A percentile compares a stretch with the other conserved stretches of the same genome.
Conservation (phyloP, 2,113 vertebrate genomes). For the Elgaria multicarinata region DNA sequence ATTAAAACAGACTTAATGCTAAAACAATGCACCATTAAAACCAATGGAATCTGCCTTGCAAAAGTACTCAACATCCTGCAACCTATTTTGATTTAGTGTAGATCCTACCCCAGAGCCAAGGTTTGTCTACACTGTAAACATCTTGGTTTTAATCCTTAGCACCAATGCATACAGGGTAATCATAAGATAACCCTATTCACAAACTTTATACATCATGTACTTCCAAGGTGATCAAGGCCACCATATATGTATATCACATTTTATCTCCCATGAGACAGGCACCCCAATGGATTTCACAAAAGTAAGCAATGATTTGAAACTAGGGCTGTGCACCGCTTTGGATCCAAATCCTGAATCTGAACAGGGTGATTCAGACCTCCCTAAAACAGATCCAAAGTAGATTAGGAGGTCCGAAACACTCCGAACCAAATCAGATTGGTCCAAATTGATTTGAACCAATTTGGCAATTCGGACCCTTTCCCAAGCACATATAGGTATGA, state of each 20-base stretch:
- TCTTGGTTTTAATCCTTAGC: neutral
- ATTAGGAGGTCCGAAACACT: too few species aligned
- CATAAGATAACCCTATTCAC: neutral
- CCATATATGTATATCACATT: too few species aligned
- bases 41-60: neutral
- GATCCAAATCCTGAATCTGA: too few species aligned
- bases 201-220: neutral
- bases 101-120: too few species aligned
- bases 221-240: neutral
- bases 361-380: too few species aligned
- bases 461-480: too few species aligned
- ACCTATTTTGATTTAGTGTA: neutral
- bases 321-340: too few species aligned
- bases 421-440: too few species aligned
- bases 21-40: neutral
- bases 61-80: too few species aligned
- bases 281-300: neutral
- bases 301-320: neutral
- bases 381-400: too few species aligned
- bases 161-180: neutral
- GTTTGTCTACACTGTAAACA: neutral
- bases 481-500: too few species aligned
- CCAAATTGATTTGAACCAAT: too few species aligned
- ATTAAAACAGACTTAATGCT: neutral
- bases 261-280: neutral